Conservation (phyloP, 1,140 invertebrate species). For the Hyles euphorbiae region DNA sequence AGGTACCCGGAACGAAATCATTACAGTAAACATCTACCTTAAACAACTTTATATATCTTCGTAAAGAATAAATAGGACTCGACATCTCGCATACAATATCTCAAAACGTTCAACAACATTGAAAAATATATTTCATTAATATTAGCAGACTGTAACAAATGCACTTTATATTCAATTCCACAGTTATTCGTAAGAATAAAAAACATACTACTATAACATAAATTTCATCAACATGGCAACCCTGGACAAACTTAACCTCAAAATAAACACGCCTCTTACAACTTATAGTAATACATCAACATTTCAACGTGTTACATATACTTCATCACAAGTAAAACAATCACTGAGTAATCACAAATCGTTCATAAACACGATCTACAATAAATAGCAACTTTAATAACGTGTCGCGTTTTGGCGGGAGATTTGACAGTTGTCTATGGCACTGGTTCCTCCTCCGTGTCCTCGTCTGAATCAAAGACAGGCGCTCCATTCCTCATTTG, state of each 20-base stretch:
- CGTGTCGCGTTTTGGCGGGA: conserved; percentile 27
- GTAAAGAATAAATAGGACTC: conserved; percentile 36
- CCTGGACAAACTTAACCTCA: conserved; percentile 27
- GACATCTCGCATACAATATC: background rate
- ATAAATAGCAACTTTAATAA: conserved; percentile 2
- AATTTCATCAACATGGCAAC: conserved; percentile 51
- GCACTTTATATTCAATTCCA: conserved; percentile 47
- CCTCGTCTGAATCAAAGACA: conserved; percentile 71
- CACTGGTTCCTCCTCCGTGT: conserved; percentile 69
- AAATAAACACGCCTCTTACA: conserved; percentile 16
- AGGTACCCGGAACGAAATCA: conserved; percentile 17
- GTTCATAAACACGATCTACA: conserved; percentile 5
- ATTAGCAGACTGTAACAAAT: conserved; percentile 57
- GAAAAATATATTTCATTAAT: conserved; percentile 45
- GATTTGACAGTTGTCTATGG: conserved; percentile 51
- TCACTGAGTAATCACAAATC: conserved; percentile 56
- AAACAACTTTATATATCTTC: conserved; percentile 6
- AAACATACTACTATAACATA: conserved; percentile 37
- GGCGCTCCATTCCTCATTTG: conserved; percentile 74
- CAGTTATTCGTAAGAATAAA: conserved; percentile 31
- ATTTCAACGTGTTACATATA: conserved; percentile 14
- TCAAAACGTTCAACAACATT: conserved; percentile 44
- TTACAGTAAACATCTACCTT: conserved; percentile 19
- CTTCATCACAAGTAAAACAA: conserved; percentile 42
- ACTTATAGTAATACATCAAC: conserved; percentile 2